Conservation (phyloP, 2,113 vertebrate genomes). For the Megaleporinus macrocephalus region DNA sequence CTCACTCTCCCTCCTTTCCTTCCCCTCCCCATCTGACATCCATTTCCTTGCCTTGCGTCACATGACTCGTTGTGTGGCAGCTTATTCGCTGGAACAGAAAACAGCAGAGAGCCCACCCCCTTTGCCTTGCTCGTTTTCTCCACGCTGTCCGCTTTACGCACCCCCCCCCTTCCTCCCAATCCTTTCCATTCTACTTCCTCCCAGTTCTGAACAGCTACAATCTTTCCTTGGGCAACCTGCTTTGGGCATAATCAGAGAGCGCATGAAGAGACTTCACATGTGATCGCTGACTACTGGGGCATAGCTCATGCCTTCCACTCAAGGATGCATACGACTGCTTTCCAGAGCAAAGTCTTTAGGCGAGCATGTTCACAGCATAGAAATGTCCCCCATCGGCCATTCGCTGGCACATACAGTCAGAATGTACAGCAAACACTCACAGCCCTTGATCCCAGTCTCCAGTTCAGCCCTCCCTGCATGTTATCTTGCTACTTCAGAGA, state of each 20-base stretch:
- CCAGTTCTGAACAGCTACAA: slow-evolving; percentile 23
- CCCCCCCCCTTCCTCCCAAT: no score
- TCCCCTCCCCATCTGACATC: slow-evolving; percentile 75
- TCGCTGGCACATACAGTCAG: neutral
- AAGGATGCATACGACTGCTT: neutral
- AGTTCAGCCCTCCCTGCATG: neutral
- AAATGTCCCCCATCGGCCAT: neutral
- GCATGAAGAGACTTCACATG: slow-evolving; percentile 16
- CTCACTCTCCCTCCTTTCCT: slow-evolving; percentile 59
- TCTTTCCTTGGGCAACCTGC: slow-evolving; percentile 15
- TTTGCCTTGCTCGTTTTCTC: slow-evolving; percentile 61
- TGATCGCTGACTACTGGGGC: neutral
- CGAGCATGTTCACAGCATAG: neutral
- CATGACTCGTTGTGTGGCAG: slow-evolving; percentile 64
- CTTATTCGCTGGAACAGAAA: slow-evolving; percentile 63
- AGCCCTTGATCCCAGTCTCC: neutral
- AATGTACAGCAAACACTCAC: neutral
- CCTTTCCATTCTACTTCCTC: slow-evolving; percentile 39
- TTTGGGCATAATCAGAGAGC: neutral
- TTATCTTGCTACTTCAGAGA: slow-evolving; percentile 1
- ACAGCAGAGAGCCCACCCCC: slow-evolving; percentile 65
- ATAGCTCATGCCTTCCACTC: neutral
- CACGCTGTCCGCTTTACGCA: slow-evolving; percentile 54
- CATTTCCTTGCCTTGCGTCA: slow-evolving; percentile 58
- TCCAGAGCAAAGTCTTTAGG: neutral